Evolutionary conservation across 1,140 invertebrate genomes (phyloP).

Genomic region (Carcinoscorpius rotundicauda): DNA sequence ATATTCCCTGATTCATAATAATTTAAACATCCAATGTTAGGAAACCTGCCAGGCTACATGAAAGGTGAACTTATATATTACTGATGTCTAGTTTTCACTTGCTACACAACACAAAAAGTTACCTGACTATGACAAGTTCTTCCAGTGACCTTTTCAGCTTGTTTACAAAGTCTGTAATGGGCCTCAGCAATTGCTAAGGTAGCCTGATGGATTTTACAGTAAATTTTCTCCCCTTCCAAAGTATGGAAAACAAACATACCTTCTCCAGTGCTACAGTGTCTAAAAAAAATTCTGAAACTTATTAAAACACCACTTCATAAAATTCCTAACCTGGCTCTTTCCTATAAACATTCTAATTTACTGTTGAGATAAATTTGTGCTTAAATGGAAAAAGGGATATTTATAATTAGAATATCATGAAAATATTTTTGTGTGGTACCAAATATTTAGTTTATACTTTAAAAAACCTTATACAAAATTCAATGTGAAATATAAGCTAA

Average conservation of each 20-base stretch:
- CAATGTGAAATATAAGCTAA: too few relatives aligned
- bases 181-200: conserved; percentile 30
- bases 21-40: not conserved
- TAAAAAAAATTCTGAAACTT: conserved; percentile 5
- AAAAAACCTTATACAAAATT: too few relatives aligned
- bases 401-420: too few relatives aligned
- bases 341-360: too few relatives aligned
- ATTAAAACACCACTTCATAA: too few relatives aligned
- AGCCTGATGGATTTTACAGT: conserved; percentile 30
- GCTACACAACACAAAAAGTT: not conserved
- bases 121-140: not conserved
- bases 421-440: too few relatives aligned
- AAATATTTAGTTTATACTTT: too few relatives aligned
- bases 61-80: not conserved
- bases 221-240: conserved; percentile 29
- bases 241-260: conserved; percentile 32
- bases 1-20: not conserved
- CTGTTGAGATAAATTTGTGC: too few relatives aligned
- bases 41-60: not conserved
- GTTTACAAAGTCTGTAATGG: conserved; percentile 22
- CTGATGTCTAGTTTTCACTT: not conserved
- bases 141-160: conserved; percentile 9
- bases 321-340: not conserved
- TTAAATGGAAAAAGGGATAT: too few relatives aligned
- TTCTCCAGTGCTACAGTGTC: conserved; percentile 30